phyloP scores from a whole-genome alignment of 2,888 invertebrate genomes.

The Lasioglossum calceatum region DNA sequence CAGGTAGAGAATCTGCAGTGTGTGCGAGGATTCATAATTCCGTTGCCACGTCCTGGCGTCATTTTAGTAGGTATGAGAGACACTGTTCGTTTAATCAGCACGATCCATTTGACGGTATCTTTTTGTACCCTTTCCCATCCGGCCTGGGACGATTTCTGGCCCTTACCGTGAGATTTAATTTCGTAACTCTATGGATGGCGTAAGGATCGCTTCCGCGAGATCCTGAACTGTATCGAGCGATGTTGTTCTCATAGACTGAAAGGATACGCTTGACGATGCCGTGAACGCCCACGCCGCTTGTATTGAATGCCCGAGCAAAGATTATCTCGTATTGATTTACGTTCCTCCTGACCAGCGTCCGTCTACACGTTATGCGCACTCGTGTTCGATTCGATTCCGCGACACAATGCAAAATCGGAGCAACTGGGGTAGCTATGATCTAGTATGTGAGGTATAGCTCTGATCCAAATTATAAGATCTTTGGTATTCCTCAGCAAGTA shows the following conservation, averaged over 20 bases:
- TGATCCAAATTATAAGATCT: neutral
- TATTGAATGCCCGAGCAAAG: slow-evolving; percentile 62
- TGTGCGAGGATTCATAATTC: no score
- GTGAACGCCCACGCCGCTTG: slow-evolving; percentile 55
- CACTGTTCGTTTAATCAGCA: slow-evolving; percentile 65
- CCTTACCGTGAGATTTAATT: slow-evolving; percentile 56
- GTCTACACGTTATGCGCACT: neutral
- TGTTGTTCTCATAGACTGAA: slow-evolving; percentile 24
- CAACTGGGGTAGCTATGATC: neutral
- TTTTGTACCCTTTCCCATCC: slow-evolving; percentile 43
- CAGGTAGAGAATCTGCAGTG: no score
- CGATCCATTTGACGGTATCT: slow-evolving; percentile 50
- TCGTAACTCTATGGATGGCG: slow-evolving; percentile 53
- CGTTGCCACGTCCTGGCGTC: neutral
- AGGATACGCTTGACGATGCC: slow-evolving; percentile 21
- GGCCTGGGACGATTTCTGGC: slow-evolving; percentile 56
- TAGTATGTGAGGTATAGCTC: neutral
- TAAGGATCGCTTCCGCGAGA: slow-evolving; percentile 20
- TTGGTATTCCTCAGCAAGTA: neutral
- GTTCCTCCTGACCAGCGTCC: slow-evolving; percentile 21
- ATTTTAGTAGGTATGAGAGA: slow-evolving; percentile 37
- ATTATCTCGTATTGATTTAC: slow-evolving; percentile 70
- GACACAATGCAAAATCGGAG: neutral
- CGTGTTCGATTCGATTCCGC: neutral
- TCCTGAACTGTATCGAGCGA: slow-evolving; percentile 17